phyloP scores from a whole-genome alignment of 2,888 invertebrate species.

The Sinopyrophorus schimmeli region DNA sequence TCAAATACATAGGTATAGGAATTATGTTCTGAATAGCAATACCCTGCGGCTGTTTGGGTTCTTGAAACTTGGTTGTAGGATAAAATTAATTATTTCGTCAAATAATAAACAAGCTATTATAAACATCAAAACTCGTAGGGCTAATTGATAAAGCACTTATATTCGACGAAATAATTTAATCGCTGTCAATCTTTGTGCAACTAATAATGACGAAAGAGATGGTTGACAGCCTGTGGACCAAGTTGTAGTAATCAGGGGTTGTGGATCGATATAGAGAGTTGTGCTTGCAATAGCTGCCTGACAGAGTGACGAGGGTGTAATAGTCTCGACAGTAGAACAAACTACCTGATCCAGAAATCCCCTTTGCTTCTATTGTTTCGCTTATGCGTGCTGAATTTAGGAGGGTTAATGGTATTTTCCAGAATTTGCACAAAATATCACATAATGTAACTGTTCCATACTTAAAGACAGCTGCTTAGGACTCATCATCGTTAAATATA shows the following conservation, averaged over 20 bases:
- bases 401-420: slow-evolving; percentile 14
- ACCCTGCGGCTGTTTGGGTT: too few relatives aligned
- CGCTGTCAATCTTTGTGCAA: slow-evolving; percentile 6
- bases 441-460: slow-evolving; percentile 10
- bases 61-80: too few relatives aligned
- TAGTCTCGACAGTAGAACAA: slow-evolving; percentile 17
- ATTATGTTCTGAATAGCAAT: too few relatives aligned
- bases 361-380: slow-evolving; percentile 14
- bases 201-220: slow-evolving; percentile 11
- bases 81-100: too few relatives aligned
- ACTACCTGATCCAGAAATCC: slow-evolving; percentile 17
- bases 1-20: too few relatives aligned
- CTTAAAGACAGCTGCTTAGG: not conserved
- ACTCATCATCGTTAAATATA: too few relatives aligned
- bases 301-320: slow-evolving; percentile 18
- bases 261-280: slow-evolving; percentile 4
- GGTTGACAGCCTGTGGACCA: slow-evolving; percentile 8
- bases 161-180: slow-evolving; percentile 7
- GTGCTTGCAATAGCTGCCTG: slow-evolving; percentile 15
- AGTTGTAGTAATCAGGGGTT: slow-evolving; percentile 15
- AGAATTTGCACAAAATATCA: slow-evolving; percentile 13
- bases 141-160: too few relatives aligned
- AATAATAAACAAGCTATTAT: too few relatives aligned
- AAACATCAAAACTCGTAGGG: too few relatives aligned
- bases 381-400: slow-evolving; percentile 16